Evolutionary conservation across 2,797 vertebrate genomes (phyloP), one percentile per base, ranked within the genome.

Genomic region (Argyrosomus regius): DNA sequence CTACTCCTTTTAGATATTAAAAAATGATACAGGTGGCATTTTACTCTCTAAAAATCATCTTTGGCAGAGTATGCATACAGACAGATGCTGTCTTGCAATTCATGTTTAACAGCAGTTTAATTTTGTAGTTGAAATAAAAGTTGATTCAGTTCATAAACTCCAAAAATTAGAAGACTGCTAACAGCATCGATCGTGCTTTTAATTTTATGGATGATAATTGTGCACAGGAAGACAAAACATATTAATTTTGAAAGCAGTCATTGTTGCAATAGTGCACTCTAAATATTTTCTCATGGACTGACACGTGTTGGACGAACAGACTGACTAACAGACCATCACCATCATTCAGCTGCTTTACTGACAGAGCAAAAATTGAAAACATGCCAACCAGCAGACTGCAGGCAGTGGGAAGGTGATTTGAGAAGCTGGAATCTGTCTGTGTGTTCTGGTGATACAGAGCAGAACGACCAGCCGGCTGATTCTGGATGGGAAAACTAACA

Each of bases 401-500:
- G 56, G 68, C 62, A 50, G 72, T 48, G 77, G 20, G 75, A 56
- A 63, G 64, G 62, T 46, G 86, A 72, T 28, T 5, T 1, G 50
- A 77, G 41, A 67, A 41, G 49, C 77, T 67, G 69, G 74, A 54
- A 59, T 68, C 50, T 63, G 72, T 77, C 62, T 9, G 71, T 14
- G 72, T n/a, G 63, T 18, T 41, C 13, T 14, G 77, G 61, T 87
- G 89, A 87, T 1, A 61, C 71, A 70, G 87, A 92, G 80, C 89
- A 91, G 90, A 87, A 56, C 72, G 11, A 72, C 1, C 60, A 7
- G 78, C 28, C 50, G 58, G 48, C 75, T 57, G 66, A 26, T 35
- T 81, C 75, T 77, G 81, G 85, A 86, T 74, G 80, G 78, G 80
- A 88, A 90, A 88, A 81, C 78, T 16, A 83, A 88, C 85, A 88